Conservation (phyloP, 2,797 vertebrate genomes). For the Anas flavirostris region DNA sequence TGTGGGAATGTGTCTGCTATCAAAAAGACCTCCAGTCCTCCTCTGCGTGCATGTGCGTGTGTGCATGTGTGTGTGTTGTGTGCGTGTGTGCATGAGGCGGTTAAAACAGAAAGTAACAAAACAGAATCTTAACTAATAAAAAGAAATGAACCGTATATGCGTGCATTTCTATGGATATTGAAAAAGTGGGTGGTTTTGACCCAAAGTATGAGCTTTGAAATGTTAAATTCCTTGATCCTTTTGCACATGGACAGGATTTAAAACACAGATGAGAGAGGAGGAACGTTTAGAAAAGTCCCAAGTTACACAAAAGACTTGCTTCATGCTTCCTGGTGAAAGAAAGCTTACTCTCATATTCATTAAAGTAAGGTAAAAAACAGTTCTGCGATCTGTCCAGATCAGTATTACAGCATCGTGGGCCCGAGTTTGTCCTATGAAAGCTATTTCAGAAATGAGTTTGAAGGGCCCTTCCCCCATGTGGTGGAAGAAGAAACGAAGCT, state of each 20-base stretch:
- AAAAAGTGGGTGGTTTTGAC: not conserved
- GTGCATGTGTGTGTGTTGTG: no score
- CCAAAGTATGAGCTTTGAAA: not conserved
- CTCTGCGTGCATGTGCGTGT: not conserved
- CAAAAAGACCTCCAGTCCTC: not conserved
- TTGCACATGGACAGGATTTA: not conserved
- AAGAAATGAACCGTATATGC: not conserved
- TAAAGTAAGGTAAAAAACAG: not conserved
- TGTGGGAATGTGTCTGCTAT: not conserved
- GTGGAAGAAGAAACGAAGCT: not conserved
- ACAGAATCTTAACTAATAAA: not conserved
- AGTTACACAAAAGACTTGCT: not conserved
- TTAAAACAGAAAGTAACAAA: not conserved
- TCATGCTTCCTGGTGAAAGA: not conserved
- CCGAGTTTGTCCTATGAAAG: not conserved
- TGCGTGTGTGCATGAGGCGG: rapidly evolving
- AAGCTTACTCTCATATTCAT: not conserved
- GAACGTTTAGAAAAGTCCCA: not conserved
- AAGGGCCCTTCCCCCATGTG: not conserved
- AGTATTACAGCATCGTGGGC: not conserved
- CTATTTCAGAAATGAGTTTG: not conserved
- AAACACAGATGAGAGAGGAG: not conserved
- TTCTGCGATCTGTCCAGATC: not conserved
- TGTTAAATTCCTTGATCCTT: not conserved
- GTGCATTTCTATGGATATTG: constrained; percentile 17